Base-by-base conservation (phyloP, 1,140 invertebrate species). In the Neodiprion pinetum region DNA sequence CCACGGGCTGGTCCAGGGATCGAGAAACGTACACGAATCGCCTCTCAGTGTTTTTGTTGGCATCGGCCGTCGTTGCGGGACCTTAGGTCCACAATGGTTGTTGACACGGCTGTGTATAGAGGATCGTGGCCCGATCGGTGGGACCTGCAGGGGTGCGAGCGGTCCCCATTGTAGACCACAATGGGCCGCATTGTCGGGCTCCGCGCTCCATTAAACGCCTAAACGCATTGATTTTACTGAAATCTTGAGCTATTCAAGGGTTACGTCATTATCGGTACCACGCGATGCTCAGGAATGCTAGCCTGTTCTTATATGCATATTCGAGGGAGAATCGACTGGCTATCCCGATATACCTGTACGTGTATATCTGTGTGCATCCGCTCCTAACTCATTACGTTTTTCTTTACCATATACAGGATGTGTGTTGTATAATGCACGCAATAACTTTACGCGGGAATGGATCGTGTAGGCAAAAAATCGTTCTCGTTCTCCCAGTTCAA, bases 121-220 rank as follows among this genome's bases (percentile, higher is more conserved):
- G 53, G 53, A 61, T 61, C 53, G n/a, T 61, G 53, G 53, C 11
- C 53, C 53, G 53, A 61, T 61, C 53, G 53, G 53, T 8, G 53
- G 53, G 53, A 61, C 53, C 53, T 61, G 53, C 53, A 61, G 53
- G 53, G 53, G 53, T 61, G 53, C 53, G 53, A 61, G 53, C 53
- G 53, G 53, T 61, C 53, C 53, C 53, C 53, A 61, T 61, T 61
- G 53, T 61, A 61, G 53, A 61, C 53, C 53, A 61, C 53, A 61
- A 61, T 61, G 53, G 53, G n/a, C 23, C 67, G 10, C 40, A 69
- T 69, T 69, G 67, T 69, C 40, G 40, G 40, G 21, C 40, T 21
- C 10, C 67, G 67, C 67, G 67, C 67, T 47, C 67, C 67, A 69
- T 69, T 69, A 69, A 69, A 69, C 67, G 67, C 67, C 67, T 69